Evolutionary conservation across 2,888 invertebrate species (phyloP), one percentile per base, ranked within the genome.

Genomic region (Melinaea marsaeus): DNA sequence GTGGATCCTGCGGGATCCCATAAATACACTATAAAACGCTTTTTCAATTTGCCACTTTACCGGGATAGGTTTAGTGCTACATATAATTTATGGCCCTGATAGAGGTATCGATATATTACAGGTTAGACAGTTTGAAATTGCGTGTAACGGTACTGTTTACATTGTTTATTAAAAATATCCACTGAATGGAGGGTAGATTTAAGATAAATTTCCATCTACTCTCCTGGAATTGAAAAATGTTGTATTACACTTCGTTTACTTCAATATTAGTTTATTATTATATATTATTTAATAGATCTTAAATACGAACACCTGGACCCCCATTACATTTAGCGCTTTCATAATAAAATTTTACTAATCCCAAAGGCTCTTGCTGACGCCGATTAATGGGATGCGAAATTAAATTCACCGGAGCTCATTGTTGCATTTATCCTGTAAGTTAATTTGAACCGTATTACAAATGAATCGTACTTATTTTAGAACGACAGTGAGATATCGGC

Each of bases 351-450:
- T 82, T 78, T 70, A 74, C 81, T 87, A 85, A 88, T 85, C 85
- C 87, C 79, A 66, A 75, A 76, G 78, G 79, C 81, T 79, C 80
- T 76, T 76, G 74, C 79, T 79, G 81, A 83, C 80, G 79, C 79
- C 84, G 82, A 86, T 88, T 86, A 88, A 88, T 86, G 86, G 83
- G 79, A 81, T 78, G 78, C 82, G 78, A 83, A 88, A 88, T 88
- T 86, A 85, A 88, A 87, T 84, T 86, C 84, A 80, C 79, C 74
- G 81, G 79, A 81, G 79, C 83, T 51, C 83, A 86, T 79, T 81
- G 83, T 77, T 80, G 81, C 83, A 85, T 83, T 79, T 80, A 79
- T 70, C 77, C 75, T 70, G 68, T 69, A 69, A 69, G 58, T 71
- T 67, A 79, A 77, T 79, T 72, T 74, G 71, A 69, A 76, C 82